Percentiles rank a stretch among this genome's conserved stretches.
phyloP scores from a whole-genome alignment of 1,140 invertebrate genomes.

The Neodiprion lecontei region DNA sequence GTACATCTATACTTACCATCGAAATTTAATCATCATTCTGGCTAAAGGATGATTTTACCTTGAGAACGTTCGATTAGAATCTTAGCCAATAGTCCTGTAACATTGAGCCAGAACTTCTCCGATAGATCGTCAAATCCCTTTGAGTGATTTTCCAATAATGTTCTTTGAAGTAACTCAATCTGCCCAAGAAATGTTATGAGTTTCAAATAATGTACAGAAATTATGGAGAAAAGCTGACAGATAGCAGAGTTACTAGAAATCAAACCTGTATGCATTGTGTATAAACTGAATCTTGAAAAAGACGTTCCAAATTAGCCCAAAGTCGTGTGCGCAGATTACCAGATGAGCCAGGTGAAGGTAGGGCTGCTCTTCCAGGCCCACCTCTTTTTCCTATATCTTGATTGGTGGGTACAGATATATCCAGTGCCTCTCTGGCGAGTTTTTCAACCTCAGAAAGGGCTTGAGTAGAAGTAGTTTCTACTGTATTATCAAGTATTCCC shows the following conservation, averaged over 20 bases:
- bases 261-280: conserved; percentile 71
- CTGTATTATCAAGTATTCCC: conserved; percentile 64
- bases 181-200: conserved; percentile 37
- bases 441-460: conserved; percentile 65
- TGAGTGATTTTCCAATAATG: conserved; percentile 50
- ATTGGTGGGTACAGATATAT: conserved; percentile 56
- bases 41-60: conserved; percentile 48
- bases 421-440: conserved; percentile 66
- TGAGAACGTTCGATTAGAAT: conserved; percentile 64
- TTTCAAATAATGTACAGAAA: conserved; percentile 15
- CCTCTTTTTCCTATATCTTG: conserved; percentile 52
- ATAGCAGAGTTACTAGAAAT: background rate
- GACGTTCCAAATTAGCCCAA: conserved; percentile 81
- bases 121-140: conserved; percentile 57
- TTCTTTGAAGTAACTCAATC: conserved; percentile 55
- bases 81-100: conserved; percentile 61
- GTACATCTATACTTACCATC: conserved; percentile 42
- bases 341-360: conserved; percentile 71
- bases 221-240: conserved; percentile 29
- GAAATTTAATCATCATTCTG: background rate
- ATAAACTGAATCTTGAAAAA: conserved; percentile 76
- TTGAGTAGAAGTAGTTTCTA: conserved; percentile 65
- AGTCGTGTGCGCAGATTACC: conserved; percentile 76
- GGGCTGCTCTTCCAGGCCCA: conserved; percentile 73
- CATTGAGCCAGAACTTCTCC: conserved; percentile 65